phyloP scores from a whole-genome alignment of 2,888 invertebrate genomes.

The Muschampia plurimacula region DNA sequence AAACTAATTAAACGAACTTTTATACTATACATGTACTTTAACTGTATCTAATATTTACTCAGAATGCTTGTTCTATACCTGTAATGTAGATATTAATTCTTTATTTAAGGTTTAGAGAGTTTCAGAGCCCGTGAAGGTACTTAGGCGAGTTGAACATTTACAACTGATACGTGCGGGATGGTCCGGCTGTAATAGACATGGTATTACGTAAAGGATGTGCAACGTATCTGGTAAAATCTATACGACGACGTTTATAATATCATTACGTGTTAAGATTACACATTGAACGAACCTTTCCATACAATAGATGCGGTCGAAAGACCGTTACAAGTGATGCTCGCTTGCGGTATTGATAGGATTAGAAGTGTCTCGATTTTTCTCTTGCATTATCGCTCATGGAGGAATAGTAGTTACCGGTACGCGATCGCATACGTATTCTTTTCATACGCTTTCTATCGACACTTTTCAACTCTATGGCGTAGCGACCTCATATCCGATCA shows the following conservation, averaged over 20 bases:
- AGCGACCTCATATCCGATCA: conserved; percentile 40
- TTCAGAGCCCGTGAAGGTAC: conserved; percentile 16
- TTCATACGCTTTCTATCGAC: conserved; percentile 61
- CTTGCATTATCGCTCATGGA: conserved; percentile 69
- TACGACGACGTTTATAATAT: conserved; percentile 25
- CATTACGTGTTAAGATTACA: conserved; percentile 47
- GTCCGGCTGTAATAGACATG: conserved; percentile 21
- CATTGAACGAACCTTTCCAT: conserved; percentile 49
- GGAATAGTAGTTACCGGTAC: conserved; percentile 84
- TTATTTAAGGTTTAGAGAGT: conserved; percentile 3
- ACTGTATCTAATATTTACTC: neutral
- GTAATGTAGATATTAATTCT: neutral
- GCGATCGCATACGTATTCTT: conserved; percentile 75
- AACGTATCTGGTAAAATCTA: conserved; percentile 32
- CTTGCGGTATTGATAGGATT: conserved; percentile 53
- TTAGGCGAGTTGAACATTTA: conserved; percentile 15
- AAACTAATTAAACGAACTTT: neutral
- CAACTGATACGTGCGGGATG: conserved; percentile 23
- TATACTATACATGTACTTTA: neutral
- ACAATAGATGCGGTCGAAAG: conserved; percentile 44
- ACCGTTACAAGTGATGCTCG: conserved; percentile 56
- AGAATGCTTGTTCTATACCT: neutral
- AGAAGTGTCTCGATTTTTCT: conserved; percentile 57
- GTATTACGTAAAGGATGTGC: conserved; percentile 26
- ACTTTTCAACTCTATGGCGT: conserved; percentile 14